Evolutionary conservation across 92 coral and sea anemone species (phyloP).

Genomic region (Meandrina meandrites): DNA sequence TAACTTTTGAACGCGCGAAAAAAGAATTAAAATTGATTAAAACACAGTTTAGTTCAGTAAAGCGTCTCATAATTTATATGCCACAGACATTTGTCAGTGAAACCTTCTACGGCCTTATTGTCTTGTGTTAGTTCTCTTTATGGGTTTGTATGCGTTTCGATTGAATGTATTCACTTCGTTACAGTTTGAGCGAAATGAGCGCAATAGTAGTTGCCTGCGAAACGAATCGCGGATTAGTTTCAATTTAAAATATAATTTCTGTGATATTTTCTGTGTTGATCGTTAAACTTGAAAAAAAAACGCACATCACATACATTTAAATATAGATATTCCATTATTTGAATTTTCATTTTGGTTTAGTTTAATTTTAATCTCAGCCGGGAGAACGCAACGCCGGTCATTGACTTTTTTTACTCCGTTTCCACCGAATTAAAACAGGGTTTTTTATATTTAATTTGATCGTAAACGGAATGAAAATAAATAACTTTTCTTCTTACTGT

Average conservation of each 20-base stretch:
- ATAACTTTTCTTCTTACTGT: background rate
- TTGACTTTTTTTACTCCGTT: background rate
- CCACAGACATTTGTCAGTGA: background rate
- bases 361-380: background rate
- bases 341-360: background rate
- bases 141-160: background rate
- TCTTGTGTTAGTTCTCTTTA: background rate
- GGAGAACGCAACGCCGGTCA: background rate
- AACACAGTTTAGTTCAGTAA: background rate
- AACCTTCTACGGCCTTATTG: background rate
- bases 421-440: background rate
- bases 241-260: too few relatives aligned
- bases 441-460: background rate
- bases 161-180: background rate
- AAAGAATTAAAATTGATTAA: background rate
- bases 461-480: conserved; percentile 1
- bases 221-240: background rate
- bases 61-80: background rate
- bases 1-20: background rate
- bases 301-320: background rate
- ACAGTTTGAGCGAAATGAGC: background rate
- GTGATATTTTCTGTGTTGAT: background rate
- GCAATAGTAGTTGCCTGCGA: background rate
- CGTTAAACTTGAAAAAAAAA: background rate
- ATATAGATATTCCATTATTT: background rate